A percentile compares a stretch with the other conserved stretches of the same genome.
phyloP scores from a whole-genome alignment of 2,888 invertebrate species.

The Cerceris ruficornis region DNA sequence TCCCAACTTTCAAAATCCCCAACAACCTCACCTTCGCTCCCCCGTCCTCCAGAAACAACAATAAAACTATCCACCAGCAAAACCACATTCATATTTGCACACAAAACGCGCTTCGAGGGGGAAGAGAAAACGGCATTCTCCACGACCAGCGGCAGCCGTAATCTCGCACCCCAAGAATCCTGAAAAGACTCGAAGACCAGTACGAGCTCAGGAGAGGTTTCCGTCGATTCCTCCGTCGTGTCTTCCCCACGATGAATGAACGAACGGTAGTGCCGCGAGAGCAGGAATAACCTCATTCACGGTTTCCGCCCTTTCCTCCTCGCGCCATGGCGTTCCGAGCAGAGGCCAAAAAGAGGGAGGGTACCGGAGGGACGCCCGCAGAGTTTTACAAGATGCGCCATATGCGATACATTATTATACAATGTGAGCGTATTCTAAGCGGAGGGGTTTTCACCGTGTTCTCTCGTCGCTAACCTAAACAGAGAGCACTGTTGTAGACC shows the following conservation, averaged over 20 bases:
- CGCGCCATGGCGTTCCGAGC: conserved; percentile 38
- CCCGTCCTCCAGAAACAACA: too few relatives aligned
- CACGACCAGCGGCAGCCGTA: too few relatives aligned
- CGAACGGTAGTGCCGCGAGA: conserved; percentile 58
- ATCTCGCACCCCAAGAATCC: too few relatives aligned
- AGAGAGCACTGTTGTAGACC: conserved; percentile 19
- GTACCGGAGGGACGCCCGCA: conserved; percentile 74
- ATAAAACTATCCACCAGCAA: too few relatives aligned
- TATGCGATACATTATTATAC: conserved; percentile 81
- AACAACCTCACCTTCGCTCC: too few relatives aligned
- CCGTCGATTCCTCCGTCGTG: conserved; percentile 16
- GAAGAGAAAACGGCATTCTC: too few relatives aligned
- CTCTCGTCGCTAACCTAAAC: conserved; percentile 44
- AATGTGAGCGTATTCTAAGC: conserved; percentile 70
- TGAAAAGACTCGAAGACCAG: too few relatives aligned
- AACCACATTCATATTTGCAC: too few relatives aligned
- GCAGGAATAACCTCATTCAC: conserved; percentile 77
- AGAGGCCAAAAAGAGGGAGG: not conserved
- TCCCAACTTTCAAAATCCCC: too few relatives aligned
- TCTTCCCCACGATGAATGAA: conserved; percentile 69
- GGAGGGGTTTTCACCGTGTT: conserved; percentile 36
- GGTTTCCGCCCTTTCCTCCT: conserved; percentile 50
- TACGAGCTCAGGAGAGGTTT: too few relatives aligned
- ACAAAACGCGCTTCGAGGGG: too few relatives aligned
- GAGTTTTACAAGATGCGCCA: conserved; percentile 81